phyloP scores from a whole-genome alignment of 2,888 invertebrate species.

The Tenthredo distinguenda region DNA sequence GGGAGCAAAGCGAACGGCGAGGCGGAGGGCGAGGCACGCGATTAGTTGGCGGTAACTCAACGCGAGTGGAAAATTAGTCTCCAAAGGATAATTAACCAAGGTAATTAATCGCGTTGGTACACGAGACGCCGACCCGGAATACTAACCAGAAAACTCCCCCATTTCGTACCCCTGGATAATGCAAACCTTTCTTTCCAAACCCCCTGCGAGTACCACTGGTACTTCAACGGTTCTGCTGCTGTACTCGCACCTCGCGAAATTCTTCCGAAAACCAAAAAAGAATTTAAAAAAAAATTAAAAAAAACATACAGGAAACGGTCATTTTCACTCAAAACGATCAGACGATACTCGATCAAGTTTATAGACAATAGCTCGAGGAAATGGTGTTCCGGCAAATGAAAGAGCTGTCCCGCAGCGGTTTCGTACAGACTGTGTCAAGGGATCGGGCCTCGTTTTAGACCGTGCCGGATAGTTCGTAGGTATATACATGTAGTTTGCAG shows the following conservation, averaged over 20 bases:
- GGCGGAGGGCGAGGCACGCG: constrained; percentile 60
- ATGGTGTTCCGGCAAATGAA: neutral
- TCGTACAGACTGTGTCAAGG: neutral
- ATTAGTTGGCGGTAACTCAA: constrained; percentile 67
- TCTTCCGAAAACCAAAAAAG: neutral
- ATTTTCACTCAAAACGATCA: neutral
- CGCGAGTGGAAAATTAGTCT: constrained; percentile 72
- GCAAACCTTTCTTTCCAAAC: neutral
- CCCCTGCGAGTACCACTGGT: neutral
- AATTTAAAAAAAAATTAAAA: neutral
- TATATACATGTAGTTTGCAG: neutral
- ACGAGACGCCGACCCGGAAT: constrained; percentile 66
- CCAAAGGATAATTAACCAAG: constrained; percentile 72
- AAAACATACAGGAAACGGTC: neutral
- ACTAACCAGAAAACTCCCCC: constrained; percentile 64
- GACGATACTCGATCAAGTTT: neutral
- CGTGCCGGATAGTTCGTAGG: neutral
- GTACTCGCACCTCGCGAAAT: neutral
- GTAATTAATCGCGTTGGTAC: constrained; percentile 72
- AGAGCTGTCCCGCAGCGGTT: neutral
- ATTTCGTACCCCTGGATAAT: neutral
- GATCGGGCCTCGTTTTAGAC: neutral
- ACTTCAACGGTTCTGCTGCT: neutral
- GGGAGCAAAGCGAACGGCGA: constrained; percentile 11
- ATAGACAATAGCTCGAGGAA: neutral